Evolutionary conservation across 1,140 invertebrate species (phyloP).

Genomic region (Camponotus vicinus): DNA sequence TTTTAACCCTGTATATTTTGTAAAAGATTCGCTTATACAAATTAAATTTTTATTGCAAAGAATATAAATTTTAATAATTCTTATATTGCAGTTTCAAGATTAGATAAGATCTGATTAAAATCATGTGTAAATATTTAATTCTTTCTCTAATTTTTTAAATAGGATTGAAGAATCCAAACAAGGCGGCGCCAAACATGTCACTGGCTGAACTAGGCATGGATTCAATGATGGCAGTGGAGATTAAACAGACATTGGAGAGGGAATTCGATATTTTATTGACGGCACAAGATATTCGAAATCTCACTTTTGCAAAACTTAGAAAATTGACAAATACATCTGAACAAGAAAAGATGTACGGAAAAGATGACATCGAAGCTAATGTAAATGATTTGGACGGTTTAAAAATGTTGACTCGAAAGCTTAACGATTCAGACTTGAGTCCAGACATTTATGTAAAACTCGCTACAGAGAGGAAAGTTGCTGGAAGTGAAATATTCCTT

Average conservation of each 20-base stretch:
- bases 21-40: no score
- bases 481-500: constrained; percentile 86
- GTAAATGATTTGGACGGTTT: constrained; percentile 71
- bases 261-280: constrained; percentile 91
- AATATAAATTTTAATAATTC: no score
- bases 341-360: constrained; percentile 45
- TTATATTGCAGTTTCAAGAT: no score
- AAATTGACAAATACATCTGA: constrained; percentile 78
- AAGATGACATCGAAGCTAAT: background rate
- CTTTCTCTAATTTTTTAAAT: background rate
- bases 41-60: no score
- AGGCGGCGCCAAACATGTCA: constrained; percentile 88
- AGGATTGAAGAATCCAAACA: constrained; percentile 86
- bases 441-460: constrained; percentile 78
- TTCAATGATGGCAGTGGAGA: constrained; percentile 93
- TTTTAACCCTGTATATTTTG: no score
- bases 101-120: background rate
- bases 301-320: constrained; percentile 87
- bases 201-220: constrained; percentile 93
- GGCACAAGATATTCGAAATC: constrained; percentile 89
- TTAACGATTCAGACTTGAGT: constrained; percentile 65
- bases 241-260: constrained; percentile 91
- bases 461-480: constrained; percentile 72
- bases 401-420: constrained; percentile 79
- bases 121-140: background rate